Conservation (phyloP, 30 jellyfish, hydroid and myxozoan genomes). For the Aurelia aurita complex sp. Pacific region DNA sequence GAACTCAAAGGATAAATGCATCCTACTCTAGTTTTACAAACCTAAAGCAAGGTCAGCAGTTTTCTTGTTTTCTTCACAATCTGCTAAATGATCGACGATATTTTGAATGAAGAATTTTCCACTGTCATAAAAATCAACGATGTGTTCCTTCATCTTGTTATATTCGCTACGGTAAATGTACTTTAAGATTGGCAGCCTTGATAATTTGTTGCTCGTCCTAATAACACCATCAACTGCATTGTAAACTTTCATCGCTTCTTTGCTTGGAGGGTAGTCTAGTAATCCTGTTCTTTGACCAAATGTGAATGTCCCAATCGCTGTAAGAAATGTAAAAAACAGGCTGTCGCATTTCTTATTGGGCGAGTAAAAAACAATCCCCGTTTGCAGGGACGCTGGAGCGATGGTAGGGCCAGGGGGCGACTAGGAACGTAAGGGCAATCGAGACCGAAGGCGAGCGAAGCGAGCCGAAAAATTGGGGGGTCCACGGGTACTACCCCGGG, state of each 20-base stretch:
- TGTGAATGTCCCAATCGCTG: not conserved
- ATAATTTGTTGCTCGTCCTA: not conserved
- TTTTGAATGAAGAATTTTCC: not conserved
- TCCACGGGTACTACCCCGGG: too few relatives aligned
- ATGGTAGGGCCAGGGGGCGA: too few relatives aligned
- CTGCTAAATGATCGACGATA: not conserved
- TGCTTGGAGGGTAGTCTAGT: not conserved
- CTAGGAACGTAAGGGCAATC: too few relatives aligned
- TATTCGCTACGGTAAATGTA: not conserved
- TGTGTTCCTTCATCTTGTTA: not conserved
- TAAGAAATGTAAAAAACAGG: not conserved
- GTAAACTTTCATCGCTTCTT: not conserved
- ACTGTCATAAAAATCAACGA: slow-evolving; percentile 6
- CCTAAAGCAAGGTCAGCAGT: not conserved
- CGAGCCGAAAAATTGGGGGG: too few relatives aligned
- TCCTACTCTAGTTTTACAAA: not conserved
- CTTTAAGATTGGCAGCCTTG: not conserved
- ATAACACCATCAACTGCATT: not conserved
- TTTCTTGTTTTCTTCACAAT: not conserved
- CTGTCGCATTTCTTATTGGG: too few relatives aligned
- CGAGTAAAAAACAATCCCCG: too few relatives aligned
- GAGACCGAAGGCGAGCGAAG: too few relatives aligned
- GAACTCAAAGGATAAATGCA: too few relatives aligned
- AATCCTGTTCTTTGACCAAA: slow-evolving; percentile 3
- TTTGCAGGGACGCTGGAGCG: too few relatives aligned